Conservation (phyloP, 2,888 invertebrate genomes). For the Lobophora halterata region DNA sequence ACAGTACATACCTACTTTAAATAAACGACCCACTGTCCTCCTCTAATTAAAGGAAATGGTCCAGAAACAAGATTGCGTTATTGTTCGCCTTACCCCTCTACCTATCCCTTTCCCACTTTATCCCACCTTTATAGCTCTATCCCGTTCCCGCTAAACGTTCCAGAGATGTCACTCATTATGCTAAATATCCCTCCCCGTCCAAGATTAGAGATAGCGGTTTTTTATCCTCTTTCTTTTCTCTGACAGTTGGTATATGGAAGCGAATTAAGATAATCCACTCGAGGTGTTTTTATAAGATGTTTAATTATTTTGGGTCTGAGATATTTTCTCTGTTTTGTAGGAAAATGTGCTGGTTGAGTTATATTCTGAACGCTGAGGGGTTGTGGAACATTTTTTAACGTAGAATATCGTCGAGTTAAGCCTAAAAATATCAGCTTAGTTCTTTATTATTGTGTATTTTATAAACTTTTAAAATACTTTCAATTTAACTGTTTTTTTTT, state of each 20-base stretch:
- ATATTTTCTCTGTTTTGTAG: conserved; percentile 23
- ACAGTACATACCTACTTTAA: too few species aligned
- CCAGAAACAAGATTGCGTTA: conserved; percentile 82
- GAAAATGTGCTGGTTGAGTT: conserved; percentile 31
- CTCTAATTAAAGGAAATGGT: conserved; percentile 81
- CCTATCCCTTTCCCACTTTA: conserved; percentile 39
- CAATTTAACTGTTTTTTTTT: too few species aligned
- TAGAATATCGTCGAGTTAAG: not conserved
- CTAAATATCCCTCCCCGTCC: conserved; percentile 68
- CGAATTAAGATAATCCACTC: conserved; percentile 73
- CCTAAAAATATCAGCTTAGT: too few species aligned
- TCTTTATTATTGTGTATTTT: too few species aligned
- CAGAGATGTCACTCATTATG: conserved; percentile 78
- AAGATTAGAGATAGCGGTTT: conserved; percentile 19
- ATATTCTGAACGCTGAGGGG: conserved; percentile 13
- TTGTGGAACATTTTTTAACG: not conserved
- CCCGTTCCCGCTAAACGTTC: conserved; percentile 67
- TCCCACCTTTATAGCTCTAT: conserved; percentile 26
- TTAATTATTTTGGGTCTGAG: conserved; percentile 56
- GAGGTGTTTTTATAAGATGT: conserved; percentile 56
- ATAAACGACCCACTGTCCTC: conserved; percentile 72
- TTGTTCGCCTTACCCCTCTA: conserved; percentile 66
- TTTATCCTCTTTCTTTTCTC: conserved; percentile 40
- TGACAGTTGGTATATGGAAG: conserved; percentile 80
- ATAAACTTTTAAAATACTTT: too few species aligned